Evolutionary conservation across 2,797 vertebrate genomes (phyloP), one percentile per base, ranked within the genome.

Genomic region (Zalophus californianus): DNA sequence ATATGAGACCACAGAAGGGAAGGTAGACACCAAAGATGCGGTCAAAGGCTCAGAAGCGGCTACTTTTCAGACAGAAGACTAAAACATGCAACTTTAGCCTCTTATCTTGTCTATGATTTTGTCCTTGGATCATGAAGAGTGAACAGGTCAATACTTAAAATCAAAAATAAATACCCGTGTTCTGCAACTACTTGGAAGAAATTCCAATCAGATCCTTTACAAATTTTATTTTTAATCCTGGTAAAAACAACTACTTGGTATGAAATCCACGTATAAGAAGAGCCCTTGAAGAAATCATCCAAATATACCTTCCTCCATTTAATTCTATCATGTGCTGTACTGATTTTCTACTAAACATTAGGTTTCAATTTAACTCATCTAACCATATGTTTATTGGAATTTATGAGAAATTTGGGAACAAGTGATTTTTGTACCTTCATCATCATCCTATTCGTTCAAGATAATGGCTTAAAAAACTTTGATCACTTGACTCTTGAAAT

Each of bases 191-290:
- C 64, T 35, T 91, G 64, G n/a, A 73, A 86, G 62, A 86, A 75
- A 92, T 82, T 92, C 27, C 73, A 94, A 88, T 73, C 35, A 60
- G 50, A 91, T 85, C 14, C 29, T 85, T 94, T 70, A 78, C 18
- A 88, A 88, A 96, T 92, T 92, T 86, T 60, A 91, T 70, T 92
- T 94, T 78, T 95, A 91, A 91, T 94, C 52, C 52, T 50, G n/a
- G 72, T 86, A 86, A 96, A 25, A 44, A 68, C 56, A 92, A 68
- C 25, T 72, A 13, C 35, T 18, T 48, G 54, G 23, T 77, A 84
- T 88, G 79, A 87, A 85, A 68, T 77, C n/a, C 84, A 62, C n/a
- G 87, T 56, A 54, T 44, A 93, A 95, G 60, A 93, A 95, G 60
- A 12, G 48, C 38, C 11, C 44, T 12, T 35, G 54, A 90, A 80